Evolutionary conservation across 2,888 invertebrate species (phyloP), one percentile per base, ranked within the genome.

Genomic region (Lacanobia wlatinum): DNA sequence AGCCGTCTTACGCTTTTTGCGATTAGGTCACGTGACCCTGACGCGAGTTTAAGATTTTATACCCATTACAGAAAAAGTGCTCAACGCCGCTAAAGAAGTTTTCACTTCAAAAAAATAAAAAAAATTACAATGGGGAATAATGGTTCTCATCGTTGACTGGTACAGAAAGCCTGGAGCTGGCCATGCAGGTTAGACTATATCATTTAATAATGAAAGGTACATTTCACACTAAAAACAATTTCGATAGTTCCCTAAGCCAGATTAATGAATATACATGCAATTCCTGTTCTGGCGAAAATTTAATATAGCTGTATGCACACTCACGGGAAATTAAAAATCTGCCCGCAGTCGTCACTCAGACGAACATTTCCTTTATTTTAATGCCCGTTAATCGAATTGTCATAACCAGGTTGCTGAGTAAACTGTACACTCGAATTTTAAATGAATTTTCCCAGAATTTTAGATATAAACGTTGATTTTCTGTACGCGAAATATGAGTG

Each of bases 291-390:
- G 83, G 78, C 87, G 80, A 87, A 87, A n/a, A n/a, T n/a, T n/a
- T n/a, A n/a, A n/a, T n/a, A n/a, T n/a, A n/a, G n/a, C 66, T 59
- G 69, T 73, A 65, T n/a, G n/a, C n/a, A n/a, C 58, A 73, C 87
- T 84, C 84, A 18, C 64, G 90, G 90, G 91, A 90, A 90, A 91
- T 91, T 88, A 88, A 86, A 86, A 84, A 82, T 83, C 78, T 77
- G 80, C 73, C 70, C 48, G 81, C 64, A 70, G 62, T 83, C 80
- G 67, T 82, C 84, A 79, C 74, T 83, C 76, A 70, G 63, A 76
- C 73, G 73, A 75, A 77, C 60, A 69, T 82, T 84, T 80, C 73
- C 69, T 73, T 83, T 82, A 84, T 84, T 84, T 78, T 78, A 76
- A 78, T 74, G 63, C 72, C 70, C 61, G 70, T 82, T 85, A 77